Evolutionary conservation across 1,140 invertebrate species (phyloP).

Genomic region (Myzus persicae): DNA sequence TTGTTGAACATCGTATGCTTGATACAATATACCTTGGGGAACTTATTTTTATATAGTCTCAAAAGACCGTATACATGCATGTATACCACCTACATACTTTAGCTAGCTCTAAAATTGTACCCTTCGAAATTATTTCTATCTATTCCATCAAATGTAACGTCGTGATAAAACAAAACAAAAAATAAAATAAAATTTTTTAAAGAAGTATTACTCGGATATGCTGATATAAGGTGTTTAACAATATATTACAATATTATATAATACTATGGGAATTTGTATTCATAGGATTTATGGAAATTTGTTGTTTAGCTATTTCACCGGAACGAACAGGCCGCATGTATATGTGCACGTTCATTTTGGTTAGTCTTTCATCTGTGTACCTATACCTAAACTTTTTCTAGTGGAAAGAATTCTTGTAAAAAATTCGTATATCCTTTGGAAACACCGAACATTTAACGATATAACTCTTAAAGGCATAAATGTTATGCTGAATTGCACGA

Average conservation of each 20-base stretch:
- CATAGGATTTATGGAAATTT: slow-evolving; percentile 4
- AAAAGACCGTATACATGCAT: background rate
- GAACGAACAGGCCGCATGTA: background rate
- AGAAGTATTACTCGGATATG: background rate
- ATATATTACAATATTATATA: background rate
- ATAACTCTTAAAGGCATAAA: background rate
- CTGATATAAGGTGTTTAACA: background rate
- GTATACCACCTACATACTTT: background rate
- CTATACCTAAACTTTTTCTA: background rate
- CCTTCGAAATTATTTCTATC: background rate
- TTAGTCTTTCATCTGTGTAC: background rate
- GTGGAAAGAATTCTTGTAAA: background rate
- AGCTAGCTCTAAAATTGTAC: background rate
- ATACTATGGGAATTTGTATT: background rate
- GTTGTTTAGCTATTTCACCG: background rate
- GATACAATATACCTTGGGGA: background rate
- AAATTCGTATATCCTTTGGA: background rate
- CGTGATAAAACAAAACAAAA: background rate
- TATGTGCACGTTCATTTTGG: background rate
- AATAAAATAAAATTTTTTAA: background rate
- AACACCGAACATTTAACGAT: background rate
- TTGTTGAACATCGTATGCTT: background rate
- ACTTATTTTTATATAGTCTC: background rate
- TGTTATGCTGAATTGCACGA: background rate
- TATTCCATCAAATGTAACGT: background rate